phyloP scores from a whole-genome alignment of 2,888 invertebrate genomes.

The Sthenelais limicola region DNA sequence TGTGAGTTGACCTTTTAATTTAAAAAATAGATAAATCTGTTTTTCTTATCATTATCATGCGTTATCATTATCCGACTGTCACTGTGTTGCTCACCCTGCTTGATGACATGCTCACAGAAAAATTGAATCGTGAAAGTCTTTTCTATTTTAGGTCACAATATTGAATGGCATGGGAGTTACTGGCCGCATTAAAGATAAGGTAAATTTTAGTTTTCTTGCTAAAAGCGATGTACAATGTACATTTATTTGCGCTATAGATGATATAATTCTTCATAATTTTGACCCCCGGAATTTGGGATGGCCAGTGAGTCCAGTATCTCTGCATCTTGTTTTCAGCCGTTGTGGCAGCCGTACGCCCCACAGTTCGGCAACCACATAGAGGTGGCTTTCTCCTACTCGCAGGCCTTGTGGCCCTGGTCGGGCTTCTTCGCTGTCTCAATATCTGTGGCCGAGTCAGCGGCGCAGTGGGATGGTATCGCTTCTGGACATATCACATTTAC shows the following conservation, averaged over 20 bases:
- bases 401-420: conserved; percentile 95
- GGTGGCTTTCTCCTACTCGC: conserved; percentile 82
- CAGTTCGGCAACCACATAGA: conserved; percentile 86
- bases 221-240: too few species aligned
- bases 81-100: background rate
- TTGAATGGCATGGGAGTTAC: conserved; percentile 94
- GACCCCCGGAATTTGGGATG: too few species aligned
- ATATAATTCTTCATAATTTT: too few species aligned
- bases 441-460: conserved; percentile 79
- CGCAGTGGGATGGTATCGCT: conserved; percentile 83
- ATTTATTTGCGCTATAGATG: too few species aligned
- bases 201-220: too few species aligned
- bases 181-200: conserved; percentile 81
- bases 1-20: conserved; percentile 68
- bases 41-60: background rate
- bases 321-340: conserved; percentile 73
- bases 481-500: conserved; percentile 80
- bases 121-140: background rate
- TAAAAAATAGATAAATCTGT: background rate
- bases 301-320: too few species aligned
- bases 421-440: conserved; percentile 92
- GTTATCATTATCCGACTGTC: background rate
- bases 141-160: conserved; percentile 79
- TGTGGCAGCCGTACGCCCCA: conserved; percentile 91
- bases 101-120: background rate